These are phyloP conservation scores for Micronycteris hirsuta DNA, from an alignment of 2,113 vertebrate genomes.

Conservation along the genomic window DNA sequence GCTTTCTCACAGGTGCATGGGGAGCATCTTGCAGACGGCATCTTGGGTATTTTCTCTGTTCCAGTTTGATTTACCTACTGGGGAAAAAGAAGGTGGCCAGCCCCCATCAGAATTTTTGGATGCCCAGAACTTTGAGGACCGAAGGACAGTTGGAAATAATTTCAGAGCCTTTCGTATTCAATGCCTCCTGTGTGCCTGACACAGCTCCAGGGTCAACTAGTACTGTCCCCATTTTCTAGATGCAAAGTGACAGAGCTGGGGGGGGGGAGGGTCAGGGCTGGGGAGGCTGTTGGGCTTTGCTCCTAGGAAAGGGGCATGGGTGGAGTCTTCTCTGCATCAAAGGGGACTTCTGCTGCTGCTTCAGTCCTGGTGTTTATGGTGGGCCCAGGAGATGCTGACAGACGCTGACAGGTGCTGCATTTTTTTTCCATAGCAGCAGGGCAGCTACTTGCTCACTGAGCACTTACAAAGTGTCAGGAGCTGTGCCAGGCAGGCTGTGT, in stretches of 20 bases:
- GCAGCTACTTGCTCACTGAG: not conserved
- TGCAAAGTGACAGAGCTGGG: no score
- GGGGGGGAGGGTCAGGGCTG: not conserved
- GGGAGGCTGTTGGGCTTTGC: not conserved
- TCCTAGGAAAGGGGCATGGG: not conserved
- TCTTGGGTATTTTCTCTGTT: not conserved
- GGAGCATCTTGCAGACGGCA: not conserved
- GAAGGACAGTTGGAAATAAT: not conserved
- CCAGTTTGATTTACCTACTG: no score
- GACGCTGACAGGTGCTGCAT: not conserved
- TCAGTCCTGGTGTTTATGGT: not conserved
- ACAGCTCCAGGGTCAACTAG: fast-evolving
- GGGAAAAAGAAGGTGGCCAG: not conserved
- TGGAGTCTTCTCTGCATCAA: not conserved
- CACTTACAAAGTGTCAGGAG: not conserved
- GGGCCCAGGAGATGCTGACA: not conserved
- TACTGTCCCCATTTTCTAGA: not conserved
- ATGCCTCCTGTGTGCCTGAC: not conserved
- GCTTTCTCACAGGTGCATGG: not conserved
- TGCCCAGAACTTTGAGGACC: no score
- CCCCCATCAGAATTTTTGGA: not conserved
- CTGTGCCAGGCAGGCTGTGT: not conserved
- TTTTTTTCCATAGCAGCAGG: not conserved
- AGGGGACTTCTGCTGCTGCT: not conserved
- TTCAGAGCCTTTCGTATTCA: not conserved